Base-by-base conservation (phyloP, 1,140 invertebrate genomes). In the Bombus pyrosoma region DNA sequence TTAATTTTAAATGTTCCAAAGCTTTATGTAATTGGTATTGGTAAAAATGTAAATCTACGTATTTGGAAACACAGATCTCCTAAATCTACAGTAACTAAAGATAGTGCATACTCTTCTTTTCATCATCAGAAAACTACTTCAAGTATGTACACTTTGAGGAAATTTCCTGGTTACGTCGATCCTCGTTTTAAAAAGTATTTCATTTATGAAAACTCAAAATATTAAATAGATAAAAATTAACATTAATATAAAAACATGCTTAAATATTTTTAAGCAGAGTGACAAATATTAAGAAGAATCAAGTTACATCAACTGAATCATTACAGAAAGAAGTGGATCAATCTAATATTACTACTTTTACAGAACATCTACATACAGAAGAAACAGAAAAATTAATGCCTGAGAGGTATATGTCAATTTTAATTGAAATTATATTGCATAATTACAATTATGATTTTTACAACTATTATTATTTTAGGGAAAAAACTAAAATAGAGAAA, bases 181-280 rank as follows among this genome's bases (percentile, higher is more conserved):
- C 92, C 92, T 57, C 91, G 92, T 66, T 93, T 93, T 41, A 93
- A 91, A 85, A 91, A 81, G 92, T 91, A 87, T 81, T 39, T 68
- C 66, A 43, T 41, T 77, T 83, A 15, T 68, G 71, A 59, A 25
- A 75, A 73, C 43, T 22, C 15, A 59, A 34, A 32, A 41, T 34
- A 72, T 10, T 22, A 34, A 68, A 68, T 68, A 68, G 1, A 68
- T 37, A 68, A 10, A 68, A 62, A 39, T 8, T 18, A 8, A 66
- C 3, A 75, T 28, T 5, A 43, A 69, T 22, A n/a, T 74, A 68
- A 81, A 15, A 47, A 53, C 34, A 82, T 22, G 41, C 37, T 71
- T 68, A 41, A 84, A 57, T 85, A 32, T 87, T 73, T 64, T 47
- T 59, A 10, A 83, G 62, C 43, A 92, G 91, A 77, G 86, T 89